These are phyloP conservation scores for Pammene fasciana DNA, from an alignment of 2,888 invertebrate genomes.

Conservation along the genomic window DNA sequence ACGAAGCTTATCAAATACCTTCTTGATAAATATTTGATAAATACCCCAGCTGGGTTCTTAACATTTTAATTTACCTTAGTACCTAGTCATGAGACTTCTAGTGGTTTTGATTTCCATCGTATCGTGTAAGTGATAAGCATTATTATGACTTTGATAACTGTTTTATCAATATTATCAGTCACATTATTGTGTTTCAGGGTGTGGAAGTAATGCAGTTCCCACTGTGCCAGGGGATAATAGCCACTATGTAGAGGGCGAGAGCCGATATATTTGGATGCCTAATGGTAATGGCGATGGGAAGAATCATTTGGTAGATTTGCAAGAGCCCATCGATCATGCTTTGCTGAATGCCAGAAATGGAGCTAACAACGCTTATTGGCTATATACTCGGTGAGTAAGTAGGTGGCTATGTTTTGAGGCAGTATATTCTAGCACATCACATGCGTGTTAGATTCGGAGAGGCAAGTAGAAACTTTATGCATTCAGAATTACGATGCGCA, in stretches of 20 bases:
- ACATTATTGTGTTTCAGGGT: not conserved
- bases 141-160: not conserved
- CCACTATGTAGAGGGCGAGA: too few relatives aligned
- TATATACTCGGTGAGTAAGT: constrained; percentile 35
- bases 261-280: too few relatives aligned
- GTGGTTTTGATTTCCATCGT: constrained; percentile 1
- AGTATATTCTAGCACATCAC: too few relatives aligned
- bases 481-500: too few relatives aligned
- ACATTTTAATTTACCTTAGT: not conserved
- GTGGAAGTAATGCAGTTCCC: not conserved
- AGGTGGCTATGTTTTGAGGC: not conserved
- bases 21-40: not conserved
- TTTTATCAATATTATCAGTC: not conserved
- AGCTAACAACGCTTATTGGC: constrained; percentile 57
- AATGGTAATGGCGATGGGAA: too few relatives aligned
- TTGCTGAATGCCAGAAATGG: constrained; percentile 55
- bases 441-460: too few relatives aligned
- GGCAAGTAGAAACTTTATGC: too few relatives aligned
- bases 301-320: too few relatives aligned
- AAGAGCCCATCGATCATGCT: not conserved
- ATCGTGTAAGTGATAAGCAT: not conserved
- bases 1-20: not conserved
- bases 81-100: not conserved
- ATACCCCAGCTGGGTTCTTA: not conserved
- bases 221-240: too few relatives aligned